Percentiles rank a stretch among this genome's conserved stretches.
phyloP scores from a whole-genome alignment of 2,888 invertebrate genomes.

The Crepidodera aurea region DNA sequence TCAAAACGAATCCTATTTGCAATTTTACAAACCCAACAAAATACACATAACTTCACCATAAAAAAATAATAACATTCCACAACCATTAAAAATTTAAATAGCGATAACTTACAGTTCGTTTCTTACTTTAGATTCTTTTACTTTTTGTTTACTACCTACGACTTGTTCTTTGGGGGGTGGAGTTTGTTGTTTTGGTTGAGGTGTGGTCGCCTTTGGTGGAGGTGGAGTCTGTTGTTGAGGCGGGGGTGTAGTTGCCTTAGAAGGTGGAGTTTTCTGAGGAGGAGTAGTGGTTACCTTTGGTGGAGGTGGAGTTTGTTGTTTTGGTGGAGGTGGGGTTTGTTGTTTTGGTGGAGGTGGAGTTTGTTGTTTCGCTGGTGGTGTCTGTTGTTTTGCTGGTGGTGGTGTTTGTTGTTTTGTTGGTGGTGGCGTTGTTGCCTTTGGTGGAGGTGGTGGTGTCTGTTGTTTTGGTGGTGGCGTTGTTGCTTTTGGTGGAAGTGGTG shows the following conservation, averaged over 20 bases:
- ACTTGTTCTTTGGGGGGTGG: conserved; percentile 4
- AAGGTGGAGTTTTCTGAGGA: conserved; percentile 25
- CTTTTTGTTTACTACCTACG: neutral
- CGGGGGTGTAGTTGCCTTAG: neutral
- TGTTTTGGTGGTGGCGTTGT: conserved; percentile 29
- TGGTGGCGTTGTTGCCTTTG: conserved; percentile 33
- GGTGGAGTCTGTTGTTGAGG: no score
- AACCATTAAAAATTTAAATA: neutral
- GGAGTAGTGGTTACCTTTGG: conserved; percentile 32
- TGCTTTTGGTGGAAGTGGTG: conserved; percentile 32
- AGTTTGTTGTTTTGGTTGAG: no score
- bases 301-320: conserved; percentile 40
- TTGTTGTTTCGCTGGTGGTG: conserved; percentile 14
- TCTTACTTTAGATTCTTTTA: conserved; percentile 2
- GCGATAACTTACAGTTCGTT: conserved; percentile 21
- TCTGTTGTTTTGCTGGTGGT: neutral
- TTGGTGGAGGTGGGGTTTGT: conserved; percentile 11
- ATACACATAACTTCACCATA: neutral
- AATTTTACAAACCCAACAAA: neutral
- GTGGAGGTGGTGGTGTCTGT: conserved; percentile 33
- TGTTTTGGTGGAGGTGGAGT: conserved; percentile 30
- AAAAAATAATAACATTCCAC: neutral
- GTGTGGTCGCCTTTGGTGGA: no score
- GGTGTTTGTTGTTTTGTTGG: conserved; percentile 27
- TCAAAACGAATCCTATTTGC: neutral